Conservation (phyloP, 2,113 vertebrate genomes). For the Silurus meridionalis region DNA sequence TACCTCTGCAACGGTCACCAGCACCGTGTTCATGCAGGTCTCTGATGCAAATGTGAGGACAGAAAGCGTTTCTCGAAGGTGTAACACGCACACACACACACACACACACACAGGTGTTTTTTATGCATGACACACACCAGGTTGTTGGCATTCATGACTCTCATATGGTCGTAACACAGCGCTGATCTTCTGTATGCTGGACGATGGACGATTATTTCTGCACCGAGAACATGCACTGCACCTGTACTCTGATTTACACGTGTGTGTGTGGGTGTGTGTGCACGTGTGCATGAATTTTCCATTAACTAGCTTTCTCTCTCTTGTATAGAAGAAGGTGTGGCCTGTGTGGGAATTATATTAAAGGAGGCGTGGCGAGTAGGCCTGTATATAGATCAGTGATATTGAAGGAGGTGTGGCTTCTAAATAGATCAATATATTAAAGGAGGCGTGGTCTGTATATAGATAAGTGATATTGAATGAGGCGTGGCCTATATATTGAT, state of each 20-base stretch:
- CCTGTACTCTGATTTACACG: background rate
- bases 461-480: background rate
- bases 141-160: slow-evolving; percentile 39
- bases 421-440: too few relatives aligned
- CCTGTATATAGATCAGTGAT: background rate
- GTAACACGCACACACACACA: background rate
- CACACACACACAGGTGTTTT: slow-evolving; percentile 12
- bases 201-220: slow-evolving; percentile 3
- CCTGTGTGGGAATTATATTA: too few relatives aligned
- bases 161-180: background rate
- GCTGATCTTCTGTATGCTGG: slow-evolving; percentile 45
- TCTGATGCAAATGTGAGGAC: slow-evolving; percentile 64
- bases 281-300: background rate
- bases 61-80: slow-evolving; percentile 38
- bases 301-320: too few relatives aligned
- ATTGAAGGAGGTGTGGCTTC: background rate
- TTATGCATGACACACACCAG: background rate
- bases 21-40: slow-evolving; percentile 59
- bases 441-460: background rate
- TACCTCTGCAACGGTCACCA: slow-evolving; percentile 71
- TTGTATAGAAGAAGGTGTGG: too few relatives aligned
- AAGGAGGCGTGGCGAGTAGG: background rate
- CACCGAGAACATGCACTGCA: slow-evolving; percentile 47
- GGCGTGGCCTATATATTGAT: background rate
- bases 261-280: slow-evolving; percentile 47